Conservation (phyloP, 2,888 invertebrate species). For the Cantharis rustica region DNA sequence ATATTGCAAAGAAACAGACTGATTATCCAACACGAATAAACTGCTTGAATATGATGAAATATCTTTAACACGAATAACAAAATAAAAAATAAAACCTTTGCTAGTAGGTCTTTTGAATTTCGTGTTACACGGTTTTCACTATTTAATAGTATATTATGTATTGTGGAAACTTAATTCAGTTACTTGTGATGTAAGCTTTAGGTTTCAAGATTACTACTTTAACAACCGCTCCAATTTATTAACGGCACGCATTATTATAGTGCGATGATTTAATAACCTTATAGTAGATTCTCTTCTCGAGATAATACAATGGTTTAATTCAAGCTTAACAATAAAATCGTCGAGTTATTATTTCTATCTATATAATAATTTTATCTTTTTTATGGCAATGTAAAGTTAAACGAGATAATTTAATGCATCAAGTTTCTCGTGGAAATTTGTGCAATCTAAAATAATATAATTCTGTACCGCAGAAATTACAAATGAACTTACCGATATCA, state of each 20-base stretch:
- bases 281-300: background rate
- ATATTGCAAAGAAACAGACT: too few relatives aligned
- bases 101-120: background rate
- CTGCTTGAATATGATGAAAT: too few relatives aligned
- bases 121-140: background rate
- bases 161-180: background rate
- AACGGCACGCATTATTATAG: background rate
- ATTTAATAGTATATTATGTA: background rate
- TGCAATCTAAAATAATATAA: background rate
- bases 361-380: background rate
- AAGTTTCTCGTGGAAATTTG: background rate
- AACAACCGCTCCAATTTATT: background rate
- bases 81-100: background rate
- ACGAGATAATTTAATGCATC: background rate
- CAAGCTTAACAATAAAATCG: background rate
- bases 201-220: background rate
- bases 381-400: background rate
- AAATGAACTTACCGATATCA: constrained; percentile 77
- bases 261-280: background rate
- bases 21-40: too few relatives aligned
- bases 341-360: background rate
- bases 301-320: background rate
- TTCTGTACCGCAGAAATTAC: background rate
- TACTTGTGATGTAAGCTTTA: background rate
- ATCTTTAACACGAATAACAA: background rate